These are phyloP conservation scores for Lepisosteus osseus DNA, from an alignment of 2,113 vertebrate species.

Conservation along the genomic window DNA sequence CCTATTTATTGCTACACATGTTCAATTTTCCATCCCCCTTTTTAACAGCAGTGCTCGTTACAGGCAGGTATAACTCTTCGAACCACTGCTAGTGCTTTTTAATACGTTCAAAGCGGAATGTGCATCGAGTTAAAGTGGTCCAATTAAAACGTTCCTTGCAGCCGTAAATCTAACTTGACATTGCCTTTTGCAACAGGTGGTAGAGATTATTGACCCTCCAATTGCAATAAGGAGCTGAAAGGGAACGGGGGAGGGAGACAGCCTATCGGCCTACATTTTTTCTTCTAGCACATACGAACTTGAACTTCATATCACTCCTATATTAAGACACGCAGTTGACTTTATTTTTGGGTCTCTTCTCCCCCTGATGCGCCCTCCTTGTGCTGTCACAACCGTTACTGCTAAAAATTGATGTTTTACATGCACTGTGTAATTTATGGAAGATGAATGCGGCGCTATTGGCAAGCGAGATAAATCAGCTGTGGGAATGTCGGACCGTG, in stretches of 20 bases:
- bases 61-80: too few relatives aligned
- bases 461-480: neutral
- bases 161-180: constrained; percentile 63
- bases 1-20: too few relatives aligned
- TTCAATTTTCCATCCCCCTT: too few relatives aligned
- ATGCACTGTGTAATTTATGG: neutral
- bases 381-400: neutral
- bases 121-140: constrained; percentile 13
- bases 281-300: constrained; percentile 45
- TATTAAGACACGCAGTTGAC: neutral
- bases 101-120: neutral
- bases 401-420: neutral
- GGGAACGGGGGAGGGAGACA: neutral
- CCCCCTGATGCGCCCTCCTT: neutral
- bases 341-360: constrained; percentile 1
- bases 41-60: too few relatives aligned
- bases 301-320: constrained; percentile 35
- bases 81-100: neutral
- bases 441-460: neutral
- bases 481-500: neutral
- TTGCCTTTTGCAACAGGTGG: constrained; percentile 62
- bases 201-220: constrained; percentile 43
- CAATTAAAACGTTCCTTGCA: constrained; percentile 49
- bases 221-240: constrained; percentile 17
- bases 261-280: constrained; percentile 29